Evolutionary conservation across 2,888 invertebrate genomes (phyloP).

Genomic region (Rhagonycha fulva): DNA sequence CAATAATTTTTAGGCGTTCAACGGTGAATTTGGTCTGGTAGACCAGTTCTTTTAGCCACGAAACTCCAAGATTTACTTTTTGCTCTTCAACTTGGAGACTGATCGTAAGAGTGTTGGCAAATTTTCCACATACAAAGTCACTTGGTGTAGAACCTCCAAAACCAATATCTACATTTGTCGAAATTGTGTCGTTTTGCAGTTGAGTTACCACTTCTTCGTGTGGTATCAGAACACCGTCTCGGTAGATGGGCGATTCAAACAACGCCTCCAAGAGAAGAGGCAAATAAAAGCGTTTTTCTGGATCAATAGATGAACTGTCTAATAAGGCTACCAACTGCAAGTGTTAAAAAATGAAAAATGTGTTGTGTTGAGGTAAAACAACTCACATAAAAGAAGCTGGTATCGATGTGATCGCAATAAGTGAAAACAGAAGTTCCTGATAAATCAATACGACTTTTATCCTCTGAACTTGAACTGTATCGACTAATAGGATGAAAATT

Average conservation of each 20-base stretch:
- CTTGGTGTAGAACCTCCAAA: slow-evolving; percentile 56
- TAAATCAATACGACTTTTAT: slow-evolving; percentile 62
- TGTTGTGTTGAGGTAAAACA: background rate
- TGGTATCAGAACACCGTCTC: slow-evolving; percentile 59
- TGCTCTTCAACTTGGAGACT: slow-evolving; percentile 75
- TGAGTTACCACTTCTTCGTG: slow-evolving; percentile 78
- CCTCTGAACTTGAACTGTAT: slow-evolving; percentile 53
- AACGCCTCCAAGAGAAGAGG: slow-evolving; percentile 76
- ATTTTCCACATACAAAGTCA: slow-evolving; percentile 75
- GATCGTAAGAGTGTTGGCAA: slow-evolving; percentile 68
- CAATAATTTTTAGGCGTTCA: slow-evolving; percentile 77
- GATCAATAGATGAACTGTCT: slow-evolving; percentile 67
- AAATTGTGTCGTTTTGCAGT: slow-evolving; percentile 75
- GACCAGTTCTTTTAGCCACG: slow-evolving; percentile 77
- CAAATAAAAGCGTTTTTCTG: slow-evolving; percentile 69
- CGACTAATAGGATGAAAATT: slow-evolving; percentile 64
- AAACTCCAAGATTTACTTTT: slow-evolving; percentile 75
- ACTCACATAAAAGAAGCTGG: slow-evolving; percentile 84
- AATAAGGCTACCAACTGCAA: slow-evolving; percentile 73
- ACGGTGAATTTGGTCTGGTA: slow-evolving; percentile 71
- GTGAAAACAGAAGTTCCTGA: slow-evolving; percentile 72
- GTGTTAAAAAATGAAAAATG: slow-evolving; percentile 18
- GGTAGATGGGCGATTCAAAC: slow-evolving; percentile 74
- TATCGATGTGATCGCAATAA: slow-evolving; percentile 77
- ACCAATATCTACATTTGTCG: slow-evolving; percentile 66